A percentile compares a stretch with the other conserved stretches of the same genome.
Evolutionary conservation across 2,888 invertebrate species (phyloP).

Genomic region (Pachymerium ferrugineum): DNA sequence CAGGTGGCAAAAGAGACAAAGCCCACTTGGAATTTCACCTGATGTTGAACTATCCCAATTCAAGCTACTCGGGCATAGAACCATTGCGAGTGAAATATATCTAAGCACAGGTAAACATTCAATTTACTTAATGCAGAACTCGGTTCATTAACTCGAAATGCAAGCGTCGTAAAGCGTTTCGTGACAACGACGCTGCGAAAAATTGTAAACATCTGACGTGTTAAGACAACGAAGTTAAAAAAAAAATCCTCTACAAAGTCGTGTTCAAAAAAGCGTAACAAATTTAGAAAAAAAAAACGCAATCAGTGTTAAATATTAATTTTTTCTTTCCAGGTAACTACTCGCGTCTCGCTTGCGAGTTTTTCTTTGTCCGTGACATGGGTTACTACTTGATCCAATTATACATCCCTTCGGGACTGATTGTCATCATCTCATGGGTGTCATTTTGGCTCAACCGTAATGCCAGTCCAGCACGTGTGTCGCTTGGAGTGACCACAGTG

Average conservation of each 20-base stretch:
- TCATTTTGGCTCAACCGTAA: constrained; percentile 94
- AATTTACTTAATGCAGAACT: no score
- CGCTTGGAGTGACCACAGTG: constrained; percentile 90
- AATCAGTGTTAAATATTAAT: no score
- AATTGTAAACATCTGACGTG: no score
- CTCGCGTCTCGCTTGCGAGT: constrained; percentile 90
- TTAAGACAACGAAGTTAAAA: no score
- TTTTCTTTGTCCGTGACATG: constrained; percentile 95
- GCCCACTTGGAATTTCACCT: constrained; percentile 25
- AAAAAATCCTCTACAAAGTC: no score
- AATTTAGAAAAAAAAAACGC: no score
- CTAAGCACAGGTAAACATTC: constrained; percentile 32
- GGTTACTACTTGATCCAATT: constrained; percentile 98
- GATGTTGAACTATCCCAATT: constrained; percentile 32
- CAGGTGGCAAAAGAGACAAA: constrained; percentile 29
- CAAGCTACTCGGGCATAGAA: constrained; percentile 29
- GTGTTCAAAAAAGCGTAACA: no score
- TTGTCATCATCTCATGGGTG: constrained; percentile 96
- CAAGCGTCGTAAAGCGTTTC: no score
- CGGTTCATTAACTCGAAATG: no score
- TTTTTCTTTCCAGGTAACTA: constrained; percentile 69
- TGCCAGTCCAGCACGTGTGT: constrained; percentile 88
- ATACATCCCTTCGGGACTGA: constrained; percentile 93
- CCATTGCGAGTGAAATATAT: background rate
- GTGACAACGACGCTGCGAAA: no score